phyloP scores from a whole-genome alignment of 1,140 invertebrate genomes.

The fruit fly (Drosophila melanogaster) region Release_6_plus_ISO1_MT NT_033777.3:17269001-17269500 shows the following conservation, averaged over 20 bases:
- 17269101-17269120: constrained; percentile 53
- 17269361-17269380: no score
- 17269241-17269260: not conserved
- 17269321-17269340: constrained; percentile 65
- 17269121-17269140: constrained; percentile 73
- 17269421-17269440: constrained; percentile 55
- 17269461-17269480: constrained; percentile 53
- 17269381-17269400: constrained; percentile 66
- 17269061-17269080: constrained; percentile 28
- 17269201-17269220: constrained; percentile 56
- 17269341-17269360: no score
- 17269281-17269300: constrained; percentile 4
- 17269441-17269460: constrained; percentile 43
- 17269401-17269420: constrained; percentile 61
- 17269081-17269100: constrained; percentile 32
- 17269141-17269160: constrained; percentile 74
- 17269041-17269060: constrained; percentile 55
- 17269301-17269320: constrained; percentile 63
- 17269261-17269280: no score
- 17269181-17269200: constrained; percentile 72
- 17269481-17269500: constrained; percentile 43
- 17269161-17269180: constrained; percentile 59
- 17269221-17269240: not conserved
- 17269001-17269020: constrained; percentile 47
- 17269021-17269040: constrained; percentile 63